A percentile compares a stretch with the other conserved stretches of the same genome.
Conservation (phyloP, 2,797 vertebrate species). For the Nyctalus aviator region DNA sequence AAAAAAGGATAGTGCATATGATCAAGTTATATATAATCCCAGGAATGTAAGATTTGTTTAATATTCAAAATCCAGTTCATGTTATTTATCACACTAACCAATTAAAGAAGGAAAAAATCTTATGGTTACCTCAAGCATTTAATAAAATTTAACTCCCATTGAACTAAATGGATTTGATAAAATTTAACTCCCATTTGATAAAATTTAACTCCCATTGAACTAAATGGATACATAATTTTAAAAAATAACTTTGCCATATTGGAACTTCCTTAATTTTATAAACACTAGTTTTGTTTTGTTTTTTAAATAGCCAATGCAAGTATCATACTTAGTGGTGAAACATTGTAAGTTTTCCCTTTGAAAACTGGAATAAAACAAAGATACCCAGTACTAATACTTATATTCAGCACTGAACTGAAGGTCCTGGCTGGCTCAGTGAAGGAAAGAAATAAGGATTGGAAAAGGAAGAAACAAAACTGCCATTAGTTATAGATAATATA, state of each 20-base stretch:
- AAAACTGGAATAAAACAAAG: constrained; percentile 61
- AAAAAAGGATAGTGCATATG: background rate
- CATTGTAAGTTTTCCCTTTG: constrained; percentile 38
- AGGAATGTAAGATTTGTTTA: constrained; percentile 40
- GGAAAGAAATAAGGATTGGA: background rate
- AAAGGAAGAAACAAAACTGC: constrained; percentile 39
- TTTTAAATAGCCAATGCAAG: constrained; percentile 13
- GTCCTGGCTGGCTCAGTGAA: background rate
- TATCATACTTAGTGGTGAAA: constrained; percentile 41
- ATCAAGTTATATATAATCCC: constrained; percentile 22
- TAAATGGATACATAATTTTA: constrained; percentile 9
- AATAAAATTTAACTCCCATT: constrained; percentile 41
- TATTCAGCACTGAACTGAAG: background rate
- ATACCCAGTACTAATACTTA: constrained; percentile 33
- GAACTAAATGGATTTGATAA: constrained; percentile 52
- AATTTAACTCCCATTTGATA: constrained; percentile 38
- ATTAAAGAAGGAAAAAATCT: constrained; percentile 43
- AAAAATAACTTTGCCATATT: constrained; percentile 5
- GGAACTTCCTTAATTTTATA: constrained; percentile 59
- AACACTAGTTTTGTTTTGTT: background rate
- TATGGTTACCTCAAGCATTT: constrained; percentile 35
- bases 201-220: constrained; percentile 38
- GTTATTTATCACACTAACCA: constrained; percentile 21
- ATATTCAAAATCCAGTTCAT: constrained; percentile 7
- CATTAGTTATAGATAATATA: constrained; percentile 39